These are phyloP conservation scores for Spea bombifrons DNA, from an alignment of 2,113 vertebrate species.

Conservation along the genomic window DNA sequence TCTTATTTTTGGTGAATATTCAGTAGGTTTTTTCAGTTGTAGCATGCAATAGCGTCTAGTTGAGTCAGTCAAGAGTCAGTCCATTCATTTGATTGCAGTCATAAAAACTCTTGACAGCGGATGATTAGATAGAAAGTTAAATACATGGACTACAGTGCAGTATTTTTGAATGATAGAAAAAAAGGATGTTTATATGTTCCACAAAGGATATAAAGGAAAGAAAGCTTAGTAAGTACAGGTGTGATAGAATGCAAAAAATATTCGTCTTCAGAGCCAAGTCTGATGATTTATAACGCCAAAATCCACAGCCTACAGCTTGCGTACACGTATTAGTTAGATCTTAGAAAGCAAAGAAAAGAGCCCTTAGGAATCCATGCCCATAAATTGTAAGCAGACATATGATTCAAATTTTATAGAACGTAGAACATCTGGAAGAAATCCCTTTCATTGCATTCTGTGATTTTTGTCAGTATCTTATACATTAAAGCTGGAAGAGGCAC, in stretches of 20 bases:
- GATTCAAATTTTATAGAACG: slow-evolving; percentile 22
- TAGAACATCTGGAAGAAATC: slow-evolving; percentile 32
- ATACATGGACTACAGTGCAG: background rate
- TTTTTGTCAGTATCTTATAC: background rate
- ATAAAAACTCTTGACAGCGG: no score
- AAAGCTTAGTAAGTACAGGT: slow-evolving; percentile 9
- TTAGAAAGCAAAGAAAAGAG: slow-evolving; percentile 18
- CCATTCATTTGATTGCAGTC: no score
- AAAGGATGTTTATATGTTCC: background rate
- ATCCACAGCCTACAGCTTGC: slow-evolving; percentile 35
- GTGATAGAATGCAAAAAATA: slow-evolving; percentile 24
- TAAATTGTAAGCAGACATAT: slow-evolving; percentile 39
- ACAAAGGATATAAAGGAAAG: background rate
- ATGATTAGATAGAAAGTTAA: no score
- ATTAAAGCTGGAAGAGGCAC: background rate
- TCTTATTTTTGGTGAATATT: no score
- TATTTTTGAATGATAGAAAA: background rate
- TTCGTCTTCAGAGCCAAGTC: background rate
- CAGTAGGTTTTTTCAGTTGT: no score
- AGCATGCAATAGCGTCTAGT: no score
- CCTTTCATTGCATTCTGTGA: background rate
- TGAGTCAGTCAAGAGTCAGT: no score
- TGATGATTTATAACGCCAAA: slow-evolving; percentile 29
- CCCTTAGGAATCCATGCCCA: slow-evolving; percentile 24
- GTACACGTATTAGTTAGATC: slow-evolving; percentile 15